Percentiles rank a stretch among this genome's conserved stretches.
Conservation (phyloP, 2,113 vertebrate genomes). For the Microtus montanus region DNA sequence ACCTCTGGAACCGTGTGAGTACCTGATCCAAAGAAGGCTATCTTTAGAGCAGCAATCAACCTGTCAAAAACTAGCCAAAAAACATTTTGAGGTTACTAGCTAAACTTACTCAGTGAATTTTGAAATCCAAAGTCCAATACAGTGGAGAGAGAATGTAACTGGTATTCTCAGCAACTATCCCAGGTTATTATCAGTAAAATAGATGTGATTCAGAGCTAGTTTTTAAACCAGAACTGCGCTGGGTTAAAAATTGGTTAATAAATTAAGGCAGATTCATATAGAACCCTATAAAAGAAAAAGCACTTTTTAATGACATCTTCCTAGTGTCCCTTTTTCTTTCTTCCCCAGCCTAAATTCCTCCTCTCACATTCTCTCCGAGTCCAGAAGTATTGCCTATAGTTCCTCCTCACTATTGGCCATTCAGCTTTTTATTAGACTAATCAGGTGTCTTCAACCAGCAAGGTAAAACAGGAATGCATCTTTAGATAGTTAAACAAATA, state of each 20-base stretch:
- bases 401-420: too few species aligned
- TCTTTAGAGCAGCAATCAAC: neutral
- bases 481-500: too few species aligned
- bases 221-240: neutral
- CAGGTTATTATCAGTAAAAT: slow-evolving; percentile 5
- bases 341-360: too few species aligned
- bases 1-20: neutral
- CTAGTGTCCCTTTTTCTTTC: too few species aligned
- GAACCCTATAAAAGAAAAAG: slow-evolving; percentile 31
- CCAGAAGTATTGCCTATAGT: too few species aligned
- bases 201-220: neutral
- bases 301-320: neutral
- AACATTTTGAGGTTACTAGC: neutral
- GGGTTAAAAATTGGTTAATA: slow-evolving; percentile 2
- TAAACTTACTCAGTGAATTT: neutral
- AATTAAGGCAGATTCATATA: slow-evolving; percentile 23
- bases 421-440: too few species aligned
- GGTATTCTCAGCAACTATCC: neutral
- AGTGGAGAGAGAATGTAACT: neutral
- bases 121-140: neutral
- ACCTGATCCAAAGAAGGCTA: neutral
- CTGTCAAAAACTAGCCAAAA: neutral
- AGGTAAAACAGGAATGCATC: too few species aligned
- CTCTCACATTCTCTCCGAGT: too few species aligned
- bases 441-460: too few species aligned